A percentile compares a stretch with the other conserved stretches of the same genome.
Conservation (phyloP, 2,113 vertebrate species). For the Daubentonia madagascariensis region DNA sequence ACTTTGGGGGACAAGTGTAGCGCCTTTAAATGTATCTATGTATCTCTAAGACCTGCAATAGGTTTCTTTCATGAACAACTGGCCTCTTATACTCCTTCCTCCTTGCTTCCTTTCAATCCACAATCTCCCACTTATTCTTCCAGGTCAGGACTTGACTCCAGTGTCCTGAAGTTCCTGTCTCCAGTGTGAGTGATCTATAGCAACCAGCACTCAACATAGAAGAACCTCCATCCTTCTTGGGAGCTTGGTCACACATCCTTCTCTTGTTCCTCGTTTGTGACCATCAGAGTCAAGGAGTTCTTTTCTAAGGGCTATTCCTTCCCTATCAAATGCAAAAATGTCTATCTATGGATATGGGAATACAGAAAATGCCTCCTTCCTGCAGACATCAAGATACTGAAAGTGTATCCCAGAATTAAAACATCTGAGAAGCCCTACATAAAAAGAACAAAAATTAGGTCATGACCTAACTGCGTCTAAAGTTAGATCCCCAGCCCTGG, state of each 20-base stretch:
- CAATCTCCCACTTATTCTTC: background rate
- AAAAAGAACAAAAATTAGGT: background rate
- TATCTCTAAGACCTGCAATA: background rate
- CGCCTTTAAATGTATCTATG: background rate
- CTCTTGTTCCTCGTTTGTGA: background rate
- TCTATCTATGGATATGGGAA: background rate
- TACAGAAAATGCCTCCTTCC: background rate
- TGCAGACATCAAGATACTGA: background rate
- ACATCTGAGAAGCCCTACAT: background rate
- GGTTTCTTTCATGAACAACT: background rate
- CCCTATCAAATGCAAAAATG: background rate
- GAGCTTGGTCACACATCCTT: background rate
- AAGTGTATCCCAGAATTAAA: slow-evolving; percentile 3
- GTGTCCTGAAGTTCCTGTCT: background rate
- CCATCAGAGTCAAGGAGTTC: background rate
- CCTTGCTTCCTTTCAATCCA: background rate
- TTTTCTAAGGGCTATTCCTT: background rate
- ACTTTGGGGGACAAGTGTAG: background rate
- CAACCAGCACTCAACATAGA: background rate
- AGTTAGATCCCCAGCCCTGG: background rate
- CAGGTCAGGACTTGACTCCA: background rate
- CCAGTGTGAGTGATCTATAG: background rate
- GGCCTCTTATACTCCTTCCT: background rate
- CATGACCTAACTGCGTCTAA: background rate
- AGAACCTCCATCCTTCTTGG: background rate